Conservation (phyloP, 2,797 vertebrate species). For the Botia kubotai region DNA sequence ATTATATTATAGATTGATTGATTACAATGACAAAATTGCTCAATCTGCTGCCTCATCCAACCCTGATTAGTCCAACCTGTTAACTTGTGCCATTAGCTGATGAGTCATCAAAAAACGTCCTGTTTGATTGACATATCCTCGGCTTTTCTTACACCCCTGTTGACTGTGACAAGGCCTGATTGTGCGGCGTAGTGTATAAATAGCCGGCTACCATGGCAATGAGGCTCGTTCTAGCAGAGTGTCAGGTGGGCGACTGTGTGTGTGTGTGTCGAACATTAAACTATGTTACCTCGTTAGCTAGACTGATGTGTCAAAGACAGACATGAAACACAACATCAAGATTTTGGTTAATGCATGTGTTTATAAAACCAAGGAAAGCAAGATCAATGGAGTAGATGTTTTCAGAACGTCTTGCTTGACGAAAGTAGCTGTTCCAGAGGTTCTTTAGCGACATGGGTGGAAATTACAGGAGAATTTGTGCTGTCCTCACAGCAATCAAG, state of each 20-base stretch:
- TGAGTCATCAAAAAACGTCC: slow-evolving; percentile 34
- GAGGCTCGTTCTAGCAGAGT: slow-evolving; percentile 47
- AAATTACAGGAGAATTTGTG: slow-evolving; percentile 26
- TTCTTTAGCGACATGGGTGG: slow-evolving; percentile 19
- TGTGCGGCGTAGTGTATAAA: slow-evolving; percentile 54
- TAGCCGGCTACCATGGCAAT: slow-evolving; percentile 64
- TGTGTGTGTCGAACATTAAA: slow-evolving; percentile 11
- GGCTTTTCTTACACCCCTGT: slow-evolving; percentile 46
- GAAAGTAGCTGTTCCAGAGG: slow-evolving; percentile 30
- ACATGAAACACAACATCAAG: slow-evolving; percentile 41
- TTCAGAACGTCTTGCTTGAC: slow-evolving; percentile 18
- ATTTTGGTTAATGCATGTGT: slow-evolving; percentile 6
- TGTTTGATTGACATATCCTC: slow-evolving; percentile 44
- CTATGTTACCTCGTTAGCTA: slow-evolving; percentile 40
- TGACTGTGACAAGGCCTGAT: slow-evolving; percentile 53
- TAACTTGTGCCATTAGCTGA: slow-evolving; percentile 22
- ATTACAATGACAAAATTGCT: slow-evolving; percentile 38
- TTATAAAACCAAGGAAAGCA: slow-evolving; percentile 23
- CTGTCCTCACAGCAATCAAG: slow-evolving; percentile 23
- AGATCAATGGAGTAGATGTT: slow-evolving; percentile 30
- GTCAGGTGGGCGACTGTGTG: slow-evolving; percentile 39
- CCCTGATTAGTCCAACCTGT: slow-evolving; percentile 32
- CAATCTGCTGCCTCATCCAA: neutral
- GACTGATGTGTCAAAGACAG: slow-evolving; percentile 30
- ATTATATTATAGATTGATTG: neutral